Base-by-base conservation (phyloP, 2,113 vertebrate genomes). In the Cyphomyrus discorhynchus region DNA sequence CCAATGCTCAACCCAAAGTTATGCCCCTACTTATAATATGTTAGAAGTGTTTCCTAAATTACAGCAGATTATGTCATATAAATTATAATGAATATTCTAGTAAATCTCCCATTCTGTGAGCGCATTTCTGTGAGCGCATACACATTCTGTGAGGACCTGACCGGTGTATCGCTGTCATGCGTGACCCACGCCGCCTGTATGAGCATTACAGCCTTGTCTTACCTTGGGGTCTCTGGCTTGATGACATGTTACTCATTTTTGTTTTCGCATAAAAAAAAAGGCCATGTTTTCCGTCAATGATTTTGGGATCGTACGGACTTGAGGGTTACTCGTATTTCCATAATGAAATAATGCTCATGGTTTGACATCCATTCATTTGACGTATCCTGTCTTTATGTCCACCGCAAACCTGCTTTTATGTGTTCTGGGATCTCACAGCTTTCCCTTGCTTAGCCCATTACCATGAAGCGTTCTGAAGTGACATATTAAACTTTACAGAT, bases 401-500 rank as follows among this genome's bases (percentile, higher is more conserved):
- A 31, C n/a, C n/a, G 10, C 62, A 70, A 70, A 31, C 74, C 74
- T 39, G 35, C 74, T 42, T 80, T 80, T 42, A 39, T 80, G 17
- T 80, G 2, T 80, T 42, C 74, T 10, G 15, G 13, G 35, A 42
- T 80, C 74, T 39, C 74, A 80, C 62, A 27, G 62, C 62, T 70
- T 80, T 42, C 35, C 15, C 35, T 42, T 39, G 5, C 35, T 42
- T 19, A 19, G 15, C 31, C 74, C 35, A 80, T 80, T 17, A 80
- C 35, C 35, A 80, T 80, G 74, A 80, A 80, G 74, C 31, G 17
- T 80, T 80, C 6, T 80, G 35, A 80, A 80, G 74, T 39, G 74
- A 80, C 35, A 80, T 42, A 80, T 80, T 80, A 80, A 80, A 80
- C 74, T 39, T 80, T 80, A 80, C 35, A 42, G 74, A 80, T 80